Base-by-base conservation (phyloP, 2,888 invertebrate genomes). In the Eretmocerus hayati region DNA sequence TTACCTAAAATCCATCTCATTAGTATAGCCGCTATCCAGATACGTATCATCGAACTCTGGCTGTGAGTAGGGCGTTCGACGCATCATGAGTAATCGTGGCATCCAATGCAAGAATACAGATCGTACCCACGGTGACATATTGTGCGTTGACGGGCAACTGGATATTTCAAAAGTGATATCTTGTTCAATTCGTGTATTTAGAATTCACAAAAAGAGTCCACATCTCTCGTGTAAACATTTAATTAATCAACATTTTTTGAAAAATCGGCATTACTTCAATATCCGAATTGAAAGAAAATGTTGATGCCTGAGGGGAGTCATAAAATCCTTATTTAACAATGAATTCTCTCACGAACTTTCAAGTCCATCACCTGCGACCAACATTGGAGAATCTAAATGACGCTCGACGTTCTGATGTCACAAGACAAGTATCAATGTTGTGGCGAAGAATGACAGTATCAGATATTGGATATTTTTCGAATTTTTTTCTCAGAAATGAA, bases 81-180 rank as follows among this genome's bases (percentile, higher is more conserved):
- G 78, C 89, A 95, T 93, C 79, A 92, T 86, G 62, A 95, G 77
- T 21, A 92, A 72, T 58, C 88, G 84, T 1, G 95, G 95, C 87
- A 95, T 89, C 66, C 90, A 83, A 66, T 91, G 85, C n/a, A 95
- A 78, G 72, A 95, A 94, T 53, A 94, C 75, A 64, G 85, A 84
- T 62, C 87, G 84, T 64, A 93, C 87, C 81, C 89, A 84, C 0
- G 90, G 87, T 1, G 93, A 88, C 91, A 95, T 92, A 60, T 88
- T 89, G 72, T 93, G 91, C 0, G 93, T 93, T 4, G 92, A 90
- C 16, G 93, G 91, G 0, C 90, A 90, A 69, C 90, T 90, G 67
- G 6, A 26, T 26, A 26, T 26, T 26, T 26, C 26, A 26, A 26
- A 11, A 9, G 11, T 26, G 26, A 26, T 26, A 26, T 26, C 6